Percentiles rank a stretch among this genome's conserved stretches.
Evolutionary conservation across 92 coral and sea anemone genomes (phyloP).

Genomic region (Blastomussa wellsi): DNA sequence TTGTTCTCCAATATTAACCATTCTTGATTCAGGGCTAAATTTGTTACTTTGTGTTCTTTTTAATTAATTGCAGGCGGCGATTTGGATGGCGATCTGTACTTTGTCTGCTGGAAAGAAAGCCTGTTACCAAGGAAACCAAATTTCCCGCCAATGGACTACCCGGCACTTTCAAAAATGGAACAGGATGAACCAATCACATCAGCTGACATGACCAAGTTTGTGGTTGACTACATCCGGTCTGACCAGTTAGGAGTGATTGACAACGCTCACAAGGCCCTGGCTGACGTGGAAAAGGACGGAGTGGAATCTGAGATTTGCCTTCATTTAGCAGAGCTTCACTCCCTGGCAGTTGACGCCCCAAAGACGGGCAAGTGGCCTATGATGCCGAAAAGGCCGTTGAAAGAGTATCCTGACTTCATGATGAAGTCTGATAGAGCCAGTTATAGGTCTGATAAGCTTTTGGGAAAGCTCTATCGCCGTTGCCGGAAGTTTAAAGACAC

Average conservation of each 20-base stretch:
- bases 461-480: conserved; percentile 87
- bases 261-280: conserved; percentile 92
- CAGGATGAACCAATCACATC: conserved; percentile 74
- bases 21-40: not conserved
- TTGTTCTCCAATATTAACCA: not conserved
- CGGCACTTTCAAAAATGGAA: conserved; percentile 54
- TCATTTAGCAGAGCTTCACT: conserved; percentile 78
- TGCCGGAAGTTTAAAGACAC: conserved; percentile 76
- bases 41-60: not conserved
- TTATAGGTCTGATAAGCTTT: conserved; percentile 79
- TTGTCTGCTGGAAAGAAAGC: conserved; percentile 87
- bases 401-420: conserved; percentile 90
- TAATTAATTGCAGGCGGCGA: conserved; percentile 79
- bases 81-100: conserved; percentile 96
- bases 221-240: conserved; percentile 78
- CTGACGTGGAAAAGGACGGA: conserved; percentile 72
- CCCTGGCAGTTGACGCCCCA: conserved; percentile 95
- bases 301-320: conserved; percentile 83
- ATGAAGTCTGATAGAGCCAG: conserved; percentile 81
- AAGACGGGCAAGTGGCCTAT: conserved; percentile 91
- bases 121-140: conserved; percentile 74
- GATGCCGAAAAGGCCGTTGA: not conserved
- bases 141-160: conserved; percentile 90
- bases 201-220: conserved; percentile 77
- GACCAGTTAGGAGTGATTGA: conserved; percentile 93